Evolutionary conservation across 1,140 invertebrate genomes (phyloP), one percentile per base, ranked within the genome.

Genomic region (Helicoverpa zea): DNA sequence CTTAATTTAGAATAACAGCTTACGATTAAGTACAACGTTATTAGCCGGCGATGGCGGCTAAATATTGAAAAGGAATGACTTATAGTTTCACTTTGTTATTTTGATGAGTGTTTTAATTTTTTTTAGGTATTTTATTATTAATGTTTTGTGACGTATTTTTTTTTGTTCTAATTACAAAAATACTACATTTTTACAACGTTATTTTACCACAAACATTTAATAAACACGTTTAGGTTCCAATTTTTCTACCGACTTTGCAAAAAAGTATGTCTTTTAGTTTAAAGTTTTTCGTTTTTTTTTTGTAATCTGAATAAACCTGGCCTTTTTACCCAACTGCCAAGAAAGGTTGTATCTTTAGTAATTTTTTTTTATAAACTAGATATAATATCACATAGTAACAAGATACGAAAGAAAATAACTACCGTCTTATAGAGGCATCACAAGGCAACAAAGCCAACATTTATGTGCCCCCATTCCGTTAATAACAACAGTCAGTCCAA

Each of bases 401-500:
- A 66, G 43, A 43, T 59, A 59, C 52, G 18, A 63, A 76, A 51
- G 74, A 76, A 76, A 61, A 30, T 16, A 51, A 13, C 5, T 23
- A 61, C 12, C 5, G 35, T 43, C 35, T 16, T 66, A 76, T 51
- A 76, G n/a, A 76, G 43, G 14, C 30, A 76, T 76, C 64, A 66
- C 51, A 7, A 43, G 13, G 79, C 78, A 47, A 82, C 75, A 74
- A 78, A 82, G 78, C 59, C 59, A 81, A 76, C 79, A 78, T 82
- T 78, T 79, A 61, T 74, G 73, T 23, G 75, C 75, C 64, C 79
- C 78, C 70, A 84, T 79, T 79, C 49, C 14, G 61, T 63, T 84
- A 83, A 83, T 81, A 80, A 83, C 79, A 70, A 74, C 66, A 81
- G 79, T 83, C 83, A 83, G 82, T 81, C 90, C 88, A 90, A 91